Evolutionary conservation across 2,888 invertebrate species (phyloP), one percentile per base, ranked within the genome.

Genomic region (Lithosia quadra): DNA sequence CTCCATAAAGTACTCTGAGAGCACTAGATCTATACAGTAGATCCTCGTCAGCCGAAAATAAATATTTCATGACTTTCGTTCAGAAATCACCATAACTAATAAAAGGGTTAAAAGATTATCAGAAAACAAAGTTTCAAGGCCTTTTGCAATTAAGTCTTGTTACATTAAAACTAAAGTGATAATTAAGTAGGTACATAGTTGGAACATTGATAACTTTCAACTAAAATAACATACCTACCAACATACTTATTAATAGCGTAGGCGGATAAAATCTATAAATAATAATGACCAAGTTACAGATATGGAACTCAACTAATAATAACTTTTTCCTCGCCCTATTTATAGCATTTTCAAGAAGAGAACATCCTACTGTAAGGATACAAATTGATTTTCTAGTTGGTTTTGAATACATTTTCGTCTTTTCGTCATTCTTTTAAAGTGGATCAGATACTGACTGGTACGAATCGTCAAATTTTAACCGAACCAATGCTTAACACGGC

Each of bases 171-270:
- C 18, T 58, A 24, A 63, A 63, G 34, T 49, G 33, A 56, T 13
- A 67, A 58, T 58, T 36, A 49, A 36, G 33, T 24, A 53, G n/a
- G n/a, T 53, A 43, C n/a, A 67, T 49, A 61, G 63, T 63, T 22
- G 10, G 2, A 49, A 58, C 56, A 9, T 59, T 58, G n/a, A 22
- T 56, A 33, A 33, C 49, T 43, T 56, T 56, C 5, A 62, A 56
- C 56, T 56, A 28, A 10, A 43, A n/a, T n/a, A n/a, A 49, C 49
- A 49, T 49, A 49, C n/a, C 49, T 49, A 49, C n/a, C 28, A 28
- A 4, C 21, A 49, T 53, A 21, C 36, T 65, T 66, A 66, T 66
- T 60, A 55, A 36, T 55, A 49, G 34, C 59, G 58, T 65, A 65
- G 33, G 49, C 58, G 22, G 49, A 49, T 60, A 34, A 57, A 34